Evolutionary conservation across 2,113 vertebrate genomes (phyloP).

Genomic region (Mus spicilegus): DNA sequence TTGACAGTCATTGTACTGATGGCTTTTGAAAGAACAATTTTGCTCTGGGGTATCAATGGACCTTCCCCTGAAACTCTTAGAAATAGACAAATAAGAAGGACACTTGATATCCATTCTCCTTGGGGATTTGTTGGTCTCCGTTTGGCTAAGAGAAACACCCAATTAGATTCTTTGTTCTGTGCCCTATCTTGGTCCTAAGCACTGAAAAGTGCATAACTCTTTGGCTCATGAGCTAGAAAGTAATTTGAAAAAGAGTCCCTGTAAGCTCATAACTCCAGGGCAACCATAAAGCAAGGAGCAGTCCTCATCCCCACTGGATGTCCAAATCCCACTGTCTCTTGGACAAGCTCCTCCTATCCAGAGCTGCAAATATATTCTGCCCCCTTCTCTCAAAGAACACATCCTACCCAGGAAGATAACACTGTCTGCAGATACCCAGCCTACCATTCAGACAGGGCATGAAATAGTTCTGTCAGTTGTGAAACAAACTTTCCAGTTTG

Average conservation of each 20-base stretch:
- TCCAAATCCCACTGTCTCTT: not conserved
- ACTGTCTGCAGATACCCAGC: not conserved
- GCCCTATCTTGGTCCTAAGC: not conserved
- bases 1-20: constrained; percentile 22
- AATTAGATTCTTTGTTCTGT: constrained; percentile 31
- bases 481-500: not conserved
- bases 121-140: constrained; percentile 13
- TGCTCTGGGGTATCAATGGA: constrained; percentile 28
- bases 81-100: constrained; percentile 41
- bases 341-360: constrained; percentile 15
- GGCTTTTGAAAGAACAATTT: constrained; percentile 34
- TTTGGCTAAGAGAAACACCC: constrained; percentile 8
- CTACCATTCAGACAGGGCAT: not conserved
- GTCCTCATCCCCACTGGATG: too few relatives aligned
- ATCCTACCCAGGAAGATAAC: not conserved
- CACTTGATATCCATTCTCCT: constrained; percentile 22
- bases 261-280: not conserved
- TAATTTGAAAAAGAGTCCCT: not conserved
- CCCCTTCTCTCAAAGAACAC: not conserved
- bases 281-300: not conserved
- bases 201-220: not conserved
- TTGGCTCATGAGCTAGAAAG: not conserved
- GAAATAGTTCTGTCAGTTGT: not conserved
- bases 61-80: constrained; percentile 6
- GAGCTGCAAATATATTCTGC: not conserved